These are phyloP conservation scores for Carposina sasakii DNA, from an alignment of 1,140 invertebrate species.

Conservation along the genomic window DNA sequence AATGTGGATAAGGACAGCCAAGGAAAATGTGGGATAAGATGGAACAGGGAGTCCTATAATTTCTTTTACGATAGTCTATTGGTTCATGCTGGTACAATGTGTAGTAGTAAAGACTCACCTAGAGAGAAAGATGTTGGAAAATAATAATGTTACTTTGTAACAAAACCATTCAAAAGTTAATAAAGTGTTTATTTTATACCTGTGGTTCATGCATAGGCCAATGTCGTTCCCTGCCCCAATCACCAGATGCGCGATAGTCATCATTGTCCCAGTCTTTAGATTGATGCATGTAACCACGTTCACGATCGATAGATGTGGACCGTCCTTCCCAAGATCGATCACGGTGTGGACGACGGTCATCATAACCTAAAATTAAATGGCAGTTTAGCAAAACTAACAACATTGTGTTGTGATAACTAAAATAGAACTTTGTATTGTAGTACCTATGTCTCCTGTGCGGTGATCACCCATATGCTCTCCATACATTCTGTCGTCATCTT, in stretches of 20 bases:
- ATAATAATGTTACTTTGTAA: too few species aligned
- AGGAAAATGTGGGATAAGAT: slow-evolving; percentile 67
- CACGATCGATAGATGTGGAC: slow-evolving; percentile 62
- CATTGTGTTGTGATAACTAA: background rate
- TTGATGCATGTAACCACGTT: slow-evolving; percentile 64
- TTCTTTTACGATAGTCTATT: slow-evolving; percentile 57
- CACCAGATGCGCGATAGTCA: slow-evolving; percentile 53
- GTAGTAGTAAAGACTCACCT: slow-evolving; percentile 53
- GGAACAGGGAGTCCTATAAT: slow-evolving; percentile 43
- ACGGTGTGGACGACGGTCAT: slow-evolving; percentile 57
- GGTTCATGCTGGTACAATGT: slow-evolving; percentile 53
- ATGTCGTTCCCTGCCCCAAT: slow-evolving; percentile 65
- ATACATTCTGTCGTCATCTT: slow-evolving; percentile 67
- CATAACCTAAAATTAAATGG: slow-evolving; percentile 37
- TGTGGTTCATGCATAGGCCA: slow-evolving; percentile 67
- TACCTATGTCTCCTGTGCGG: slow-evolving; percentile 59
- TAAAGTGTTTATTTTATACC: slow-evolving; percentile 33
- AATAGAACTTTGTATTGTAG: slow-evolving; percentile 7
- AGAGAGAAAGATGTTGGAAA: slow-evolving; percentile 28
- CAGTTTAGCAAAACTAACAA: background rate
- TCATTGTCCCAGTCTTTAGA: slow-evolving; percentile 72
- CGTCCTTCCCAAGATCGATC: slow-evolving; percentile 68
- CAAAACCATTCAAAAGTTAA: slow-evolving; percentile 11
- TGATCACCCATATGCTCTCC: slow-evolving; percentile 61
- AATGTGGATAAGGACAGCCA: slow-evolving; percentile 64